Conservation (phyloP, 2,797 vertebrate species). For the Gymnoscopelus microlampas region DNA sequence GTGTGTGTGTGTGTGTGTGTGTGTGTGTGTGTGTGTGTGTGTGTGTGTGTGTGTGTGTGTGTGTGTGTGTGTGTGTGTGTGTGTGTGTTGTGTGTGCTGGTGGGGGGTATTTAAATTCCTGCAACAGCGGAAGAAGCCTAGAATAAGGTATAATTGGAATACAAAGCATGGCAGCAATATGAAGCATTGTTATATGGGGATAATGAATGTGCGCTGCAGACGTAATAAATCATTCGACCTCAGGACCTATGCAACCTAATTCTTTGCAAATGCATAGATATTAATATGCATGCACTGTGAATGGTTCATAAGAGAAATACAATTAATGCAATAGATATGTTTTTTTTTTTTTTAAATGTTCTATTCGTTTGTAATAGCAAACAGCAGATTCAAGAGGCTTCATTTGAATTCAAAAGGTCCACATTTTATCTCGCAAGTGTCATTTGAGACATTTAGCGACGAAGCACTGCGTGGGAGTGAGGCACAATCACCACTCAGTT, state of each 20-base stretch:
- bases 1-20: too few species aligned
- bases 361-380: too few species aligned
- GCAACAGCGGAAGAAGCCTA: constrained; percentile 37
- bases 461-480: constrained; percentile 64
- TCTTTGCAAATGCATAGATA: constrained; percentile 42
- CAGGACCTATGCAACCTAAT: constrained; percentile 30
- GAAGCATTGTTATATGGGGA: constrained; percentile 45
- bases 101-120: constrained; percentile 57
- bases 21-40: too few species aligned
- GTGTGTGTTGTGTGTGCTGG: neutral
- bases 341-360: neutral
- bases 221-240: constrained; percentile 53
- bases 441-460: constrained; percentile 53
- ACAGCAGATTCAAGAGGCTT: neutral
- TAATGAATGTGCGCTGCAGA: constrained; percentile 53
- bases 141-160: constrained; percentile 59
- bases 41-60: too few species aligned
- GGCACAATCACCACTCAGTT: constrained; percentile 67
- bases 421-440: constrained; percentile 61
- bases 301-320: constrained; percentile 15
- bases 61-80: too few species aligned
- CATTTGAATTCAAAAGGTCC: constrained; percentile 35
- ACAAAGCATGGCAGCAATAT: constrained; percentile 36
- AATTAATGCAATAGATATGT: constrained; percentile 40
- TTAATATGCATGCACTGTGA: constrained; percentile 18